phyloP scores from a whole-genome alignment of 2,888 invertebrate genomes.

The Oegoconia quadripuncta region DNA sequence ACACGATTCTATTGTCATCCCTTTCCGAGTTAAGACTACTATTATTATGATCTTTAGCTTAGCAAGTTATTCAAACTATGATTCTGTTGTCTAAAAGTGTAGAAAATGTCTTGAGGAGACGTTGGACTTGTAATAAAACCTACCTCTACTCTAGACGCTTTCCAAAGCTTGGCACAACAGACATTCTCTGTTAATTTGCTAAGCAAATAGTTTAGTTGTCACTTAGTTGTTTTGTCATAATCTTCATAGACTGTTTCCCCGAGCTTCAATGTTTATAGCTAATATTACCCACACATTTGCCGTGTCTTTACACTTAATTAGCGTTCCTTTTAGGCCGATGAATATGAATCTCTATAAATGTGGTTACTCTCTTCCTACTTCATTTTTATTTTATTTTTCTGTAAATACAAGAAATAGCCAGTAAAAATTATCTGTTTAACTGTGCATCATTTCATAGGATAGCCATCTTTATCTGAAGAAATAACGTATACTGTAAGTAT shows the following conservation, averaged over 20 bases:
- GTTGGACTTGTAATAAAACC: no score
- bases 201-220: slow-evolving; percentile 5
- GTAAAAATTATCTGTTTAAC: slow-evolving; percentile 88
- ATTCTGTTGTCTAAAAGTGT: no score
- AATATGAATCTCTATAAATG: slow-evolving; percentile 28
- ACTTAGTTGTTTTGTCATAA: slow-evolving; percentile 5
- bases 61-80: no score
- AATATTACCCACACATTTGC: slow-evolving; percentile 10
- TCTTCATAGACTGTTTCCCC: slow-evolving; percentile 5
- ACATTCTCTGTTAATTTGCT: slow-evolving; percentile 1
- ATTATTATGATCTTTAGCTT: neutral
- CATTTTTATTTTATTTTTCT: slow-evolving; percentile 56
- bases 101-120: no score
- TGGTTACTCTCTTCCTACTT: slow-evolving; percentile 44
- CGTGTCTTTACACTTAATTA: slow-evolving; percentile 17
- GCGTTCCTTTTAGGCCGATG: slow-evolving; percentile 23
- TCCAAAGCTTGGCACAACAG: neutral
- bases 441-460: slow-evolving; percentile 87
- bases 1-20: neutral
- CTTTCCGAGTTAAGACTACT: neutral
- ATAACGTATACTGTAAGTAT: slow-evolving; percentile 79
- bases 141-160: no score
- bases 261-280: slow-evolving; percentile 25
- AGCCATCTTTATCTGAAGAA: slow-evolving; percentile 82
- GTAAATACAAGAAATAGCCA: slow-evolving; percentile 78